A percentile compares a stretch with the other conserved stretches of the same genome.
These are phyloP conservation scores for Alligator mississippiensis DNA, from an alignment of 2,113 vertebrate species.

Conservation along the genomic window DNA sequence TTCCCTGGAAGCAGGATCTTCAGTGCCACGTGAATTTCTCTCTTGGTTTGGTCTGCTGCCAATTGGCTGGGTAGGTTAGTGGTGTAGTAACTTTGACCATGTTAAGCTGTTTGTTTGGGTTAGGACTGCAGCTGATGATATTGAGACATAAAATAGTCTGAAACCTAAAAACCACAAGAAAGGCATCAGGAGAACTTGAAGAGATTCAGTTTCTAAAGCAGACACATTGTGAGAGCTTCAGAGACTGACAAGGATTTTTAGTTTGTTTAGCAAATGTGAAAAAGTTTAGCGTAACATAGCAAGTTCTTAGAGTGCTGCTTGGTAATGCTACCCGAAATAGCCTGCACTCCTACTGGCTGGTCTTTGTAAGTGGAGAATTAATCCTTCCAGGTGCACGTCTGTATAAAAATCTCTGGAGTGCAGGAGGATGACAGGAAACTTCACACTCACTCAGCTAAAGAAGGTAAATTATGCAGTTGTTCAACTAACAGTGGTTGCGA, in stretches of 20 bases:
- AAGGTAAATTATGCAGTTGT: slow-evolving; percentile 37
- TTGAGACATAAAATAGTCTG: rapidly evolving
- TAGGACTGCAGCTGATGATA: rapidly evolving
- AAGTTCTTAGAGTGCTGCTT: neutral
- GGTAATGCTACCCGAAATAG: slow-evolving; percentile 80
- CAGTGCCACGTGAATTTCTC: neutral
- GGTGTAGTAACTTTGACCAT: neutral
- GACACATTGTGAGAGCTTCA: neutral
- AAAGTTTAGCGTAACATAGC: slow-evolving; percentile 24
- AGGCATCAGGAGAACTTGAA: neutral
- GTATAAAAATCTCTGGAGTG: slow-evolving; percentile 67
- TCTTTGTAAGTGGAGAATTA: slow-evolving; percentile 46
- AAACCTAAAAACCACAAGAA: neutral
- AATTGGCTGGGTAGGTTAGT: slow-evolving; percentile 20
- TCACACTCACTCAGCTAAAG: neutral
- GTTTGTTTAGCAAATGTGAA: neutral
- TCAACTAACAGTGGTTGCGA: neutral
- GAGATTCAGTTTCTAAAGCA: neutral
- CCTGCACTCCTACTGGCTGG: slow-evolving; percentile 52
- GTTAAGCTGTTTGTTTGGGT: neutral
- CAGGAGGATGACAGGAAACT: slow-evolving; percentile 3
- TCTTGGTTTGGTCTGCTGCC: neutral
- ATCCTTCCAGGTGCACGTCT: slow-evolving; percentile 60
- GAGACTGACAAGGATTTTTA: neutral
- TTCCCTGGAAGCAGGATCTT: neutral